These are phyloP conservation scores for Troilus luridus DNA, from an alignment of 2,888 invertebrate genomes.

Conservation along the genomic window DNA sequence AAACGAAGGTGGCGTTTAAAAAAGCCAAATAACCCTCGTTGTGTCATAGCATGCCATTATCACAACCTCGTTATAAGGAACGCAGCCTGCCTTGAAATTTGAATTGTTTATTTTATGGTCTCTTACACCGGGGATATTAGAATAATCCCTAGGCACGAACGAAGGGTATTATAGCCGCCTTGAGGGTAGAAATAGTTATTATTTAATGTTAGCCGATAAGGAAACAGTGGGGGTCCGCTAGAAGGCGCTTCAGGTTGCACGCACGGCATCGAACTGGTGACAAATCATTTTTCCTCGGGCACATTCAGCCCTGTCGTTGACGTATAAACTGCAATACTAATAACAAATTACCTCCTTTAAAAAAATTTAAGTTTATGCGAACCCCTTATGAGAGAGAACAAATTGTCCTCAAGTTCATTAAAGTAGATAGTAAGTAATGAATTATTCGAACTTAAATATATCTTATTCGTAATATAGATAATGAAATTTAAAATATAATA, in stretches of 20 bases:
- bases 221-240: not conserved
- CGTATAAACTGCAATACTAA: not conserved
- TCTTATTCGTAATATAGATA: no score
- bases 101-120: conserved; percentile 30
- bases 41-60: conserved; percentile 16
- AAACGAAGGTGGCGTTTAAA: not conserved
- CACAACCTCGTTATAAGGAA: not conserved
- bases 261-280: not conserved
- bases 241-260: not conserved
- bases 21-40: conserved; percentile 8
- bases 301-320: not conserved
- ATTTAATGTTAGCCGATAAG: conserved; percentile 4
- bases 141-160: conserved; percentile 10
- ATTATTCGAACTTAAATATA: no score
- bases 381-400: no score
- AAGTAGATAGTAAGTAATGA: no score
- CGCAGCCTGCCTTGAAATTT: not conserved
- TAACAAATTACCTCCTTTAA: not conserved
- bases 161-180: not conserved
- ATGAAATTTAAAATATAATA: no score
- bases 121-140: not conserved
- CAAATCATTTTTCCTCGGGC: not conserved
- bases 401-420: no score
- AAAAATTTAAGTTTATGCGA: not conserved
- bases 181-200: not conserved